Evolutionary conservation across 2,888 invertebrate species (phyloP).

Genomic region (Microctonus brassicae): DNA sequence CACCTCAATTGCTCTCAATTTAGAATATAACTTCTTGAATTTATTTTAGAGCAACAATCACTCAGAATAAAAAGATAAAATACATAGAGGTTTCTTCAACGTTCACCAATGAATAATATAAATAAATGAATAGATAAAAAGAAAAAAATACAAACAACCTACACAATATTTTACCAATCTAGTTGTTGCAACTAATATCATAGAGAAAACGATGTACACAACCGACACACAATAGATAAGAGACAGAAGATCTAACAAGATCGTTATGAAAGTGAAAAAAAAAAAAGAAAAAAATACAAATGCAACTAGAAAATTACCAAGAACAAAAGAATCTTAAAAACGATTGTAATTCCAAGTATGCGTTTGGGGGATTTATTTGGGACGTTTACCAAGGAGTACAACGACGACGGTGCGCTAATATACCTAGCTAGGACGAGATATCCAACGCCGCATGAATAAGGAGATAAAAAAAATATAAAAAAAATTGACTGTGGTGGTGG

Average conservation of each 20-base stretch:
- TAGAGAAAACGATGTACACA: too few species aligned
- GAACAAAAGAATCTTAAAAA: not conserved
- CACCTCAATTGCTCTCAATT: not conserved
- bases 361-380: slow-evolving; percentile 20
- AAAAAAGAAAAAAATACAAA: not conserved
- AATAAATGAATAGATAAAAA: not conserved
- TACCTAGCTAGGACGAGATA: not conserved
- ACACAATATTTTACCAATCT: not conserved
- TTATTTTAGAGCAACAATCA: not conserved
- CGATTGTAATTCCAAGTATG: slow-evolving; percentile 3
- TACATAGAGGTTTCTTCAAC: not conserved
- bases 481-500: not conserved
- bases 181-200: too few species aligned
- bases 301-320: not conserved
- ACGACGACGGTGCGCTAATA: not conserved
- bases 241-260: too few species aligned
- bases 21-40: not conserved
- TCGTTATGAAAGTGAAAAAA: not conserved
- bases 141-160: not conserved
- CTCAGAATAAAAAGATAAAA: not conserved
- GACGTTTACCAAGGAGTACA: slow-evolving; percentile 15
- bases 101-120: not conserved
- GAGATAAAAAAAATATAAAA: slow-evolving; percentile 2
- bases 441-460: not conserved
- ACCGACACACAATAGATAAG: too few species aligned